These are phyloP conservation scores for Bryconaethiops microstoma DNA, from an alignment of 2,797 vertebrate genomes.

Conservation along the genomic window DNA sequence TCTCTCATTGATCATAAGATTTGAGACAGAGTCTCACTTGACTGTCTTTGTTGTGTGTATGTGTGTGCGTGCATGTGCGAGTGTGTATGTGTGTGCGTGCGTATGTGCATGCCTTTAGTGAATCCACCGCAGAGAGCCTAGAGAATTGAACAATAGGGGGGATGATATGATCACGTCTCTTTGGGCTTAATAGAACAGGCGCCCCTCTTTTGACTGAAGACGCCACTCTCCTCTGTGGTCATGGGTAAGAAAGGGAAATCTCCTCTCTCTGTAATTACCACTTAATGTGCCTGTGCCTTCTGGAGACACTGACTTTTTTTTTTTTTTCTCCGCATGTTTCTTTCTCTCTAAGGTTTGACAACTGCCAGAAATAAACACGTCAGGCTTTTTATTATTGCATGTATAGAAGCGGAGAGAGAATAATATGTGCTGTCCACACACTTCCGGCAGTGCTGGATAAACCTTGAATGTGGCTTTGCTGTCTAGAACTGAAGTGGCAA, in stretches of 20 bases:
- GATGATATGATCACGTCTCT: constrained; percentile 75
- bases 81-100: constrained; percentile 43
- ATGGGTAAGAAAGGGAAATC: constrained; percentile 58
- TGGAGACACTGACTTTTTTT: constrained; percentile 43
- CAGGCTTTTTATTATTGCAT: constrained; percentile 76
- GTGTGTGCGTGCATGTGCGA: constrained; percentile 54
- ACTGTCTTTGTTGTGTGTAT: constrained; percentile 54
- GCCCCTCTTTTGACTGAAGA: constrained; percentile 73
- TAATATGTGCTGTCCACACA: constrained; percentile 69
- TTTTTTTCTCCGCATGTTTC: neutral
- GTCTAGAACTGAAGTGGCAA: constrained; percentile 1
- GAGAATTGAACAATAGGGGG: constrained; percentile 54
- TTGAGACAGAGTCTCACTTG: constrained; percentile 59
- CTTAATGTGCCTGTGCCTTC: constrained; percentile 58
- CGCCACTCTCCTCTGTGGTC: constrained; percentile 72
- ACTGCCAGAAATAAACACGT: constrained; percentile 75
- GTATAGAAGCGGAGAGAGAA: constrained; percentile 71
- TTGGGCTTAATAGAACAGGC: constrained; percentile 71
- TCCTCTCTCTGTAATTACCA: constrained; percentile 62
- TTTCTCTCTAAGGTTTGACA: constrained; percentile 42
- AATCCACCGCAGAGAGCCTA: constrained; percentile 50
- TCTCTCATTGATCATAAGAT: constrained; percentile 78
- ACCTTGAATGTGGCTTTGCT: constrained; percentile 32
- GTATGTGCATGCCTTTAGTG: constrained; percentile 32
- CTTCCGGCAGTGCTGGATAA: constrained; percentile 68